A percentile compares a stretch with the other conserved stretches of the same genome.
Conservation (phyloP, 2,888 invertebrate genomes). For the Ceratothoa steindachneri region DNA sequence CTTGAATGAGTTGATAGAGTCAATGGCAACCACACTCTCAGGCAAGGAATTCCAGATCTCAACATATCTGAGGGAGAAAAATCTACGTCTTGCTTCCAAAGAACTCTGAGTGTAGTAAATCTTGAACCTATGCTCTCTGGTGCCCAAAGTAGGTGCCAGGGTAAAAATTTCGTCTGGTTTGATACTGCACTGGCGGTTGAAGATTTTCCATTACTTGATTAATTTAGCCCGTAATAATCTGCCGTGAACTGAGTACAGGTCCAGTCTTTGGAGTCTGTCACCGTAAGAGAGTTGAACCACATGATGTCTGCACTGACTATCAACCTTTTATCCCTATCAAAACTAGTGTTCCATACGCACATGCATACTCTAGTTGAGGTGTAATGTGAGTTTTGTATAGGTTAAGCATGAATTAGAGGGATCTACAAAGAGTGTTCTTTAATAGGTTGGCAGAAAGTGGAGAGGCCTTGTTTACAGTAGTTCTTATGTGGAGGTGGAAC, state of each 20-base stretch:
- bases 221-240: neutral
- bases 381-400: neutral
- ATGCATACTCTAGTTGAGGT: neutral
- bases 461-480: neutral
- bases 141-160: neutral
- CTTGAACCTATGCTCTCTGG: neutral
- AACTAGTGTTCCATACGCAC: neutral
- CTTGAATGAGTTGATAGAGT: neutral
- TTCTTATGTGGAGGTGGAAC: neutral
- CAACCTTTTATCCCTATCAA: neutral
- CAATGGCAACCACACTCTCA: neutral
- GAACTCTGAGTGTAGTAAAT: neutral
- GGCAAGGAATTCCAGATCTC: neutral
- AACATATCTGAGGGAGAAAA: neutral
- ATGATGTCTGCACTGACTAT: neutral
- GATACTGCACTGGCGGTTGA: neutral
- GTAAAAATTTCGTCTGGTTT: neutral
- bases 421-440: neutral
- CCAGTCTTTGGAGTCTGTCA: neutral
- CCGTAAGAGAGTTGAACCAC: neutral
- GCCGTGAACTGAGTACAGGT: neutral
- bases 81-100: neutral
- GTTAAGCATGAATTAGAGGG: neutral
- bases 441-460: neutral
- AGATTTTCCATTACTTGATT: neutral